Evolutionary conservation across 2,113 vertebrate species (phyloP), one percentile per base, ranked within the genome.

Genomic region (Hiodon alosoides): DNA sequence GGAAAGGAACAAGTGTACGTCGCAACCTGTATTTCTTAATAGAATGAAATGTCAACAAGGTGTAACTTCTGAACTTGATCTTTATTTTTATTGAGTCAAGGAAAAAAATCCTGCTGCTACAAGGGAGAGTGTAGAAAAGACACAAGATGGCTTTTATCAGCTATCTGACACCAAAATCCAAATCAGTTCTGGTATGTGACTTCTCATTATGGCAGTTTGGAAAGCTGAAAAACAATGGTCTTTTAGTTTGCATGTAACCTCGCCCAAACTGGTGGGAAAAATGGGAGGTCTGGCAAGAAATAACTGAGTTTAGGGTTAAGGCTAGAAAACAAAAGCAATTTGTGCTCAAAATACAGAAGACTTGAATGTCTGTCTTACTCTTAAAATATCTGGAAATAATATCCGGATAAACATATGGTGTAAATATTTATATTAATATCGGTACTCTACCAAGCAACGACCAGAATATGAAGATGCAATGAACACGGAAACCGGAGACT

Each of bases 141-240:
- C 54, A 67, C 55, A 53, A 31, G 31, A 31, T 31, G 31, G 31
- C 31, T 31, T 31, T 31, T 64, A 14, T 57, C 2, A 67, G 73
- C 7, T 55, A 57, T 64, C 67, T 4, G 46, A 17, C 67, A 67
- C 46, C 7, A 47, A 67, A 71, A 48, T 58, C 53, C 47, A 31
- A 52, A 5, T 47, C 66, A 48, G 60, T 14, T n/a, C 65, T 50
- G 31, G 31, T 51, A 71, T 11, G 7, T 46, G 7, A 62, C 54
- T 71, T 61, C 31, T 71, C 16, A 52, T 17, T 47, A 46, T 66
- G 13, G 13, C 69, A 66, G 51, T 71, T 76, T 14, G 11, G 11
- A 71, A 47, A 13, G 31, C 31, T 66, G 51, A 8, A 14, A 50
- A 57, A 71, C 53, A 55, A 53, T 48, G 7, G 58, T 10, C 17